Evolutionary conservation across 1,140 invertebrate genomes (phyloP), one percentile per base, ranked within the genome.

Genomic region (Vollenhovia emeryi): DNA sequence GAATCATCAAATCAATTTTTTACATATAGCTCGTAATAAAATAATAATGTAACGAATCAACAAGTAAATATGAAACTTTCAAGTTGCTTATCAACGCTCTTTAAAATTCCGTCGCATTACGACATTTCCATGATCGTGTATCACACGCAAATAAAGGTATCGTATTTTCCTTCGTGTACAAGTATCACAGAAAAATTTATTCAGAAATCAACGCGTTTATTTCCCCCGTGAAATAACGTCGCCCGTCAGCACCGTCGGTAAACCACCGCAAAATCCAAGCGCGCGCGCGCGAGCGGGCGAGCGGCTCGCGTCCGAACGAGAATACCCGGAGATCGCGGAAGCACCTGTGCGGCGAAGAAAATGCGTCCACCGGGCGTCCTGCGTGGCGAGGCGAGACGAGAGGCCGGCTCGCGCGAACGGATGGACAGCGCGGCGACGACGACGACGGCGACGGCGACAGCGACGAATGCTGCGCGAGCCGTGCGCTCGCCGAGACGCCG

Each of bases 301-400:
- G 50, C 27, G 27, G 24, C 18, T 59, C 18, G 57, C 52, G 68
- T 33, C 18, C 74, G 82, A 80, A 50, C 87, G 84, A 88, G 84
- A 80, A 89, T 86, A 89, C 71, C 68, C 87, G 55, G 75, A 45
- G 87, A 90, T 89, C 91, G 87, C 90, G 91, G 92, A 92, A 92
- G 91, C 91, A 92, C 92, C 92, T 92, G 92, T 89, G 87, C 87
- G 59, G 69, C 83, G 86, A 84, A 84, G 90, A 86, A 86, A 85
- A 84, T 78, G 87, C 87, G 86, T 87, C 80, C 86, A 84, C 27
- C 79, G 86, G 59, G 33, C n/a, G n/a, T 74, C 74, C 50, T 48
- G 52, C 48, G 21, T 57, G 59, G 36, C 33, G 45, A 36, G 62
- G 36, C n/a, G 60, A 52, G 60, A 45, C 18, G 57, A 75, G 21